Conservation (phyloP, 2,888 invertebrate species). For the Elmis aenea region DNA sequence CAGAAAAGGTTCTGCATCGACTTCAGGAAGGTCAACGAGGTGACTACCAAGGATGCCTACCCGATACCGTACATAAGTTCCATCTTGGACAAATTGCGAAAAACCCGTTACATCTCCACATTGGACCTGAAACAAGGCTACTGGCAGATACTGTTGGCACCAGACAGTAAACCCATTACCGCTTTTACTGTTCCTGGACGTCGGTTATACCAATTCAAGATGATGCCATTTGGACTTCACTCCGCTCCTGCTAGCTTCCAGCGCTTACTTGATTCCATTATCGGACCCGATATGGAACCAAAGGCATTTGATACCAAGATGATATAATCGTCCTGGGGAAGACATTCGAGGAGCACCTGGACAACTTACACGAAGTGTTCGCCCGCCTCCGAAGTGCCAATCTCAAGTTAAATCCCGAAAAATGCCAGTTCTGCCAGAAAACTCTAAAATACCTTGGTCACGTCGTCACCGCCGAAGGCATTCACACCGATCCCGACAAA, state of each 20-base stretch:
- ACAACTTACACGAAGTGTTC: neutral
- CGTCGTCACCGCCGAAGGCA: conserved; percentile 15
- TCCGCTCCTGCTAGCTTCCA: conserved; percentile 16
- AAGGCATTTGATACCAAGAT: conserved; percentile 1
- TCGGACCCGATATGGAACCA: conserved; percentile 2
- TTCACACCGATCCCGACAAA: conserved; percentile 24
- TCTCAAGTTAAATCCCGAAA: neutral
- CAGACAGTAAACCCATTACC: conserved; percentile 19
- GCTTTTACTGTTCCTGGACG: no score
- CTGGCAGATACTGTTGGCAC: conserved; percentile 23
- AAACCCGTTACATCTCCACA: no score
- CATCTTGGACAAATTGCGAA: conserved; percentile 30
- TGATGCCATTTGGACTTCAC: conserved; percentile 6
- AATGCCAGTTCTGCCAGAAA: neutral
- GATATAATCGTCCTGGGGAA: neutral
- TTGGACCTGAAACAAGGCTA: no score
- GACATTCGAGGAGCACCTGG: conserved; percentile 1
- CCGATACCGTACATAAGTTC: conserved; percentile 23
- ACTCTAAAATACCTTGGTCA: neutral
- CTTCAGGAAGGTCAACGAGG: conserved; percentile 25
- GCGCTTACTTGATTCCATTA: conserved; percentile 6
- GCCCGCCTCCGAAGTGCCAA: neutral
- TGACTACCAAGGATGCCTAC: conserved; percentile 23
- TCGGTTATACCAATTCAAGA: conserved; percentile 6
- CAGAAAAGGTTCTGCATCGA: conserved; percentile 24